These are phyloP conservation scores for Momotus momota DNA, from an alignment of 2,797 vertebrate species.

Conservation along the genomic window DNA sequence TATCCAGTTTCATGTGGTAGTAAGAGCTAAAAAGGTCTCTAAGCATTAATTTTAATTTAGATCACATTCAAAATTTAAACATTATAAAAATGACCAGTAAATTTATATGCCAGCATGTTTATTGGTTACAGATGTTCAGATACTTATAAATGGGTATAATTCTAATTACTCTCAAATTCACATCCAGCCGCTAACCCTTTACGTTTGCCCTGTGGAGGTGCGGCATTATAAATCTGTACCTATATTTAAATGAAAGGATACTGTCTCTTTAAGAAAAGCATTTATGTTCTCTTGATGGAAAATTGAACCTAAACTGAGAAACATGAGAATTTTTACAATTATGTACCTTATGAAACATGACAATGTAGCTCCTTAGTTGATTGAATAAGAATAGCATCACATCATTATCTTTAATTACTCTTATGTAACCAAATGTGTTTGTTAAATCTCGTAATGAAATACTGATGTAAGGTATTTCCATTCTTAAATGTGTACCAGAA, in stretches of 20 bases:
- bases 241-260: conserved; percentile 66
- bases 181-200: not conserved
- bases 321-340: conserved; percentile 8
- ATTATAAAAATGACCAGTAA: not conserved
- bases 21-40: not conserved
- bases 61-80: not conserved
- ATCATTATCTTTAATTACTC: conserved; percentile 68
- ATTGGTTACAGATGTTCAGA: conserved; percentile 11
- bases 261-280: conserved; percentile 73
- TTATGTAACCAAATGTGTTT: conserved; percentile 67
- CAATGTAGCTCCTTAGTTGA: not conserved
- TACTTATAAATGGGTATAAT: not conserved
- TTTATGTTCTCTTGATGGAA: conserved; percentile 61
- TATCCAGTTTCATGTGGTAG: not conserved
- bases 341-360: not conserved
- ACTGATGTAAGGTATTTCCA: conserved; percentile 75
- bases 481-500: conserved; percentile 82
- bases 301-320: conserved; percentile 14
- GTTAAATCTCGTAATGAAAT: conserved; percentile 63
- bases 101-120: not conserved
- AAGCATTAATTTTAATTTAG: not conserved
- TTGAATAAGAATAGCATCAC: conserved; percentile 76
- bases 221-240: not conserved
- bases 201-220: not conserved
- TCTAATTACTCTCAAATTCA: not conserved